These are phyloP conservation scores for Saguinus oedipus DNA, from an alignment of 2,797 vertebrate genomes.

Conservation along the genomic window DNA sequence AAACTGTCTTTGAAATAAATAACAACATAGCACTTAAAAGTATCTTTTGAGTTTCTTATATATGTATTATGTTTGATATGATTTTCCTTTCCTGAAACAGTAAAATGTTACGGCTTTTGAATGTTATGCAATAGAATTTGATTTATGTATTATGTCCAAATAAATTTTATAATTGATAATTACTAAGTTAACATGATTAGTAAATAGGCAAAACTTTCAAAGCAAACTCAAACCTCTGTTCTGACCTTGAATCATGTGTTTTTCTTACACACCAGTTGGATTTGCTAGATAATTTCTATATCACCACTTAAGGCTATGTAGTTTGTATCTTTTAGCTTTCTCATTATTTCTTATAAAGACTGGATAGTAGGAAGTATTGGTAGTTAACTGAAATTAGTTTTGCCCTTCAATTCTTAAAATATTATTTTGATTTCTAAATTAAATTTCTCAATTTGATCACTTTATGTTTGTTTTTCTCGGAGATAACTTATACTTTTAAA, in stretches of 20 bases:
- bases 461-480: background rate
- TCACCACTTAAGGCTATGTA: background rate
- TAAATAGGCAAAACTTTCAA: background rate
- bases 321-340: background rate
- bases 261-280: background rate
- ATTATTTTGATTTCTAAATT: constrained; percentile 7
- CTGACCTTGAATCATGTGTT: background rate
- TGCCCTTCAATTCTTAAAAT: background rate
- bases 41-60: background rate
- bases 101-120: background rate
- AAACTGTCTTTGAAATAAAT: background rate
- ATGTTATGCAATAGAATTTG: background rate
- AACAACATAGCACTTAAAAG: background rate
- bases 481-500: constrained; percentile 4
- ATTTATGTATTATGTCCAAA: background rate
- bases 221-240: background rate
- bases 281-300: background rate
- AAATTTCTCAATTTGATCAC: background rate
- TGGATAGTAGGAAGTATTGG: background rate
- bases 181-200: background rate
- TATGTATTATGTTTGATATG: background rate
- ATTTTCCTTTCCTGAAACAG: background rate
- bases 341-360: background rate
- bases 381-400: constrained; percentile 22
- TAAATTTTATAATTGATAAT: background rate